A percentile compares a stretch with the other conserved stretches of the same genome.
These are phyloP conservation scores for Strigamia crassipes DNA, from an alignment of 2,888 invertebrate genomes.

Conservation along the genomic window DNA sequence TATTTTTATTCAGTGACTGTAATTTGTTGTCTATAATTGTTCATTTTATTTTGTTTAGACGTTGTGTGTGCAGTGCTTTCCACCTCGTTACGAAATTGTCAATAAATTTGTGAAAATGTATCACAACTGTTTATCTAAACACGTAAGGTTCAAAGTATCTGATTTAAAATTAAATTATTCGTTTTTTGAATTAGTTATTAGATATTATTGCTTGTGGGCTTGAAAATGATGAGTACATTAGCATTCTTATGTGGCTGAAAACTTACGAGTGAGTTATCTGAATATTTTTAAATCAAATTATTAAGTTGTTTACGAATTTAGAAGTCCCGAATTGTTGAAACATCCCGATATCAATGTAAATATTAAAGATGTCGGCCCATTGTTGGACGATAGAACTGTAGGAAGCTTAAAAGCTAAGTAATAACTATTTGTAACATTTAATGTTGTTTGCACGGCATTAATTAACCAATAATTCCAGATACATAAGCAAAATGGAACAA, in stretches of 20 bases:
- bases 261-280: slow-evolving; percentile 70
- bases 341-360: slow-evolving; percentile 77
- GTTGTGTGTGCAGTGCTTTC: slow-evolving; percentile 90
- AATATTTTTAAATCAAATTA: slow-evolving; percentile 10
- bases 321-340: slow-evolving; percentile 82
- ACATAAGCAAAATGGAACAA: slow-evolving; percentile 75
- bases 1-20: no score
- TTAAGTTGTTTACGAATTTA: slow-evolving; percentile 52
- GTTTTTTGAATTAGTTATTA: slow-evolving; percentile 66
- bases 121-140: slow-evolving; percentile 72
- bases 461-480: slow-evolving; percentile 49
- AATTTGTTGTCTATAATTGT: neutral
- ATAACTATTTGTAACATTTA: slow-evolving; percentile 58
- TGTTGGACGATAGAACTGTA: slow-evolving; percentile 75
- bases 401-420: slow-evolving; percentile 81
- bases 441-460: neutral
- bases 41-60: slow-evolving; percentile 59
- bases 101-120: slow-evolving; percentile 92
- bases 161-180: neutral
- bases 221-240: slow-evolving; percentile 96
- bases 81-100: slow-evolving; percentile 90
- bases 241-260: slow-evolving; percentile 90
- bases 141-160: slow-evolving; percentile 55
- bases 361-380: slow-evolving; percentile 70
- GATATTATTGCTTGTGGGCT: slow-evolving; percentile 85